Evolutionary conservation across 2,888 invertebrate genomes (phyloP).

Genomic region (Hylaea fasciaria): DNA sequence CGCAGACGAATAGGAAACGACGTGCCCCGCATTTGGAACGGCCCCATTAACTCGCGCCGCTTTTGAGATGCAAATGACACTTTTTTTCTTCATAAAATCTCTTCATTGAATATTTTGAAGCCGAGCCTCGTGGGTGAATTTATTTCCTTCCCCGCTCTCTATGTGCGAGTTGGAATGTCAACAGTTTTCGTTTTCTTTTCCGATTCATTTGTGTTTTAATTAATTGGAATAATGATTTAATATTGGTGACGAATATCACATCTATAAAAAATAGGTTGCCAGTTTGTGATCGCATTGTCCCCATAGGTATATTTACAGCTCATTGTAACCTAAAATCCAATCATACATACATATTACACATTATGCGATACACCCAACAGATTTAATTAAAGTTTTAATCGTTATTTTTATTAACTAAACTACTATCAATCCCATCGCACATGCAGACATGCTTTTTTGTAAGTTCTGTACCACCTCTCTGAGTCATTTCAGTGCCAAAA

Average conservation of each 20-base stretch:
- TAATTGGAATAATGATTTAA: background rate
- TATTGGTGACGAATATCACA: too few species aligned
- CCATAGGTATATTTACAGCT: too few species aligned
- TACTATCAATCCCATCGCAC: too few species aligned
- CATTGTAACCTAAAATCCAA: too few species aligned
- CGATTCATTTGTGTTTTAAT: background rate
- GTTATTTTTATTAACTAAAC: too few species aligned
- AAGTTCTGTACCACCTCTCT: too few species aligned
- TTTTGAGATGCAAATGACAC: slow-evolving; percentile 82
- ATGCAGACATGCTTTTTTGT: too few species aligned
- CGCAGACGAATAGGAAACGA: slow-evolving; percentile 67
- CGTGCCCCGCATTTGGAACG: slow-evolving; percentile 77
- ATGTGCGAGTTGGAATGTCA: slow-evolving; percentile 22
- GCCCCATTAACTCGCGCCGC: slow-evolving; percentile 77
- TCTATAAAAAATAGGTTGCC: background rate
- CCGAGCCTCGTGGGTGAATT: slow-evolving; percentile 70
- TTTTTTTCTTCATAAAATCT: slow-evolving; percentile 78
- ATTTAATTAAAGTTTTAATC: too few species aligned
- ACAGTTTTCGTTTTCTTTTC: slow-evolving; percentile 21
- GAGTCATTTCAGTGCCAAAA: too few species aligned
- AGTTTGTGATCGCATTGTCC: too few species aligned
- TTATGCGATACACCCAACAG: too few species aligned
- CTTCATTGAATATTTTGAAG: slow-evolving; percentile 81
- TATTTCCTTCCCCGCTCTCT: slow-evolving; percentile 56
- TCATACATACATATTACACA: too few species aligned